phyloP scores from a whole-genome alignment of 2,113 vertebrate species.

The Ptilonorhynchus violaceus region DNA sequence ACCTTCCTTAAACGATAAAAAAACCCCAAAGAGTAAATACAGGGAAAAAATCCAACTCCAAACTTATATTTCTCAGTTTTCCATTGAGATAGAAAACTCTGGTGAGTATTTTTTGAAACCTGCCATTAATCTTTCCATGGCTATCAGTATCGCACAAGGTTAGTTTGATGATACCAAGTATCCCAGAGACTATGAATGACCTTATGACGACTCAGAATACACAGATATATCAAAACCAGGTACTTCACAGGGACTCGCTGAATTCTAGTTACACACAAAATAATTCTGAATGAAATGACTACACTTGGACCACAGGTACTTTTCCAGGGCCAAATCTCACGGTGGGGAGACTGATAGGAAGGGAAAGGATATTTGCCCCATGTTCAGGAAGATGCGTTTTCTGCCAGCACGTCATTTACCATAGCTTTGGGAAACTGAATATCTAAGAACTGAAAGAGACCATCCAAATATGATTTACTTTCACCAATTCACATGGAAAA shows the following conservation, averaged over 20 bases:
- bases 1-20: background rate
- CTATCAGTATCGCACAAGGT: background rate
- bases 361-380: background rate
- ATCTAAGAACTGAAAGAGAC: background rate
- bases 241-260: background rate
- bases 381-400: background rate
- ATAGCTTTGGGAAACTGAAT: background rate
- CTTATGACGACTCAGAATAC: background rate
- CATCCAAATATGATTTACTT: background rate
- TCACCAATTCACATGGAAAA: background rate
- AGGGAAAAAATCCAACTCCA: background rate
- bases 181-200: background rate
- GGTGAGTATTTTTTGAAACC: background rate
- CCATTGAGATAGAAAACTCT: background rate
- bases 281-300: background rate
- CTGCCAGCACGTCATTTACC: background rate
- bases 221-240: background rate
- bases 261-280: background rate
- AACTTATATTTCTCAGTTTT: background rate
- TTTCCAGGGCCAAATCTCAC: background rate
- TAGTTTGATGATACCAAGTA: background rate
- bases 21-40: background rate
- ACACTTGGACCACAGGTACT: background rate
- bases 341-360: background rate
- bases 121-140: background rate